Base-by-base conservation (phyloP, 2,797 vertebrate species). In the Ceyx erithaca region DNA sequence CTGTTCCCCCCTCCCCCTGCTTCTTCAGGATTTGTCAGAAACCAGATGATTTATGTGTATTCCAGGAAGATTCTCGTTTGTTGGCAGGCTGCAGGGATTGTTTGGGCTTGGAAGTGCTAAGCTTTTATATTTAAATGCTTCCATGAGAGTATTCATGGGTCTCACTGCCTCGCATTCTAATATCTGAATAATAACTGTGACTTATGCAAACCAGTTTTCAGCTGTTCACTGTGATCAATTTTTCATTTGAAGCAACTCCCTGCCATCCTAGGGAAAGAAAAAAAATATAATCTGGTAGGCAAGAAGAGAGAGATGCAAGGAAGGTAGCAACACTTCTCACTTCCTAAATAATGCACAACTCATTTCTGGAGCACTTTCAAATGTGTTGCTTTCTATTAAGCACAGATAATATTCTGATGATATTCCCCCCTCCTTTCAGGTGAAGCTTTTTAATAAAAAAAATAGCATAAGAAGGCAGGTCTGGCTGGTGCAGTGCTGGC, bases 1-100 rank as follows among this genome's bases (percentile, higher is more conserved):
- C 77, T 43, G 10, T 75, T 91, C 63, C 55, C 92, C 93, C 93
- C 93, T 94, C 90, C 90, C 55, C 55, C 54, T 68, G 85, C 95
- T 94, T 85, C 96, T 96, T 89, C 54, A 41, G 87, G 92, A 87
- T 96, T 95, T 97, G 96, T 97, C 97, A 97, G 95, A 95, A 93
- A 89, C 94, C 14, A 83, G 92, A 96, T 97, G 97, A 97, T 97
- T 97, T 97, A 97, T 97, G 96, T 90, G 94, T 97, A 93, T 97
- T 96, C 96, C 58, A 96, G 96, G 57, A 87, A 89, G 94, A 93
- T 90, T 96, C 97, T 96, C 59, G 79, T 97, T 96, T 95, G 97
- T 93, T 94, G 93, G 91, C 35, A 96, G 95, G 73, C 25, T 85
- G 72, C 80, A 17, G 93, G 90, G 77, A 81, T 57, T 63, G 92